Evolutionary conservation across 2,888 invertebrate genomes (phyloP).

Genomic region (Monoplex corrugatus): DNA sequence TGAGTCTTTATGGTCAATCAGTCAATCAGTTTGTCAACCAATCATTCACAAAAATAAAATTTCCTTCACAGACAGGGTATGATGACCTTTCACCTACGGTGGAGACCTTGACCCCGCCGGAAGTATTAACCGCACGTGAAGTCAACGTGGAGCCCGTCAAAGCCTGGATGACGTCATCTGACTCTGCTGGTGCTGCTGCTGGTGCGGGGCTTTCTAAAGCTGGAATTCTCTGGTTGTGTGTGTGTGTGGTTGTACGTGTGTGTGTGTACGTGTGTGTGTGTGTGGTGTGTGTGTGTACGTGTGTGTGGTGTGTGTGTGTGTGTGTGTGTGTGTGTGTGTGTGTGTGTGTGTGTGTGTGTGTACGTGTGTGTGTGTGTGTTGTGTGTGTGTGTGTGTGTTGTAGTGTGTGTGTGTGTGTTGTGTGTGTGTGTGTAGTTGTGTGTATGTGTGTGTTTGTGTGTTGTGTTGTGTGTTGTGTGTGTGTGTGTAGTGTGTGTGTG

Average conservation of each 20-base stretch:
- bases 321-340: background rate
- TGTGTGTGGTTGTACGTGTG: background rate
- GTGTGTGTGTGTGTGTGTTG: background rate
- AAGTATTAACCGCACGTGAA: no score
- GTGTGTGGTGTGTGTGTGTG: background rate
- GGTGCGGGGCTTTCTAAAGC: no score
- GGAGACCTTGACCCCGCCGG: no score
- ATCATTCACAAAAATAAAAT: no score
- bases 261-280: background rate
- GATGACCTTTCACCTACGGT: no score
- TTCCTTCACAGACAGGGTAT: no score
- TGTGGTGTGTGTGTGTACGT: background rate
- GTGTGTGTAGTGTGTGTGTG: background rate
- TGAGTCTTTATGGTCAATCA: no score
- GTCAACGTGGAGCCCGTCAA: no score
- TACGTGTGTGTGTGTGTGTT: background rate
- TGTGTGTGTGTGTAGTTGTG: background rate
- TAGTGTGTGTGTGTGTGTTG: background rate
- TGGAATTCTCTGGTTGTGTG: background rate
- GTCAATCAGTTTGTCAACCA: no score
- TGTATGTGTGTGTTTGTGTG: background rate
- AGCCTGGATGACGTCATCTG: no score
- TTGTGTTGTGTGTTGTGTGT: background rate
- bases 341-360: background rate
- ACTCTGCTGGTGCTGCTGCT: no score